These are phyloP conservation scores for Plodia interpunctella DNA, from an alignment of 1,140 invertebrate species.

Conservation along the genomic window DNA sequence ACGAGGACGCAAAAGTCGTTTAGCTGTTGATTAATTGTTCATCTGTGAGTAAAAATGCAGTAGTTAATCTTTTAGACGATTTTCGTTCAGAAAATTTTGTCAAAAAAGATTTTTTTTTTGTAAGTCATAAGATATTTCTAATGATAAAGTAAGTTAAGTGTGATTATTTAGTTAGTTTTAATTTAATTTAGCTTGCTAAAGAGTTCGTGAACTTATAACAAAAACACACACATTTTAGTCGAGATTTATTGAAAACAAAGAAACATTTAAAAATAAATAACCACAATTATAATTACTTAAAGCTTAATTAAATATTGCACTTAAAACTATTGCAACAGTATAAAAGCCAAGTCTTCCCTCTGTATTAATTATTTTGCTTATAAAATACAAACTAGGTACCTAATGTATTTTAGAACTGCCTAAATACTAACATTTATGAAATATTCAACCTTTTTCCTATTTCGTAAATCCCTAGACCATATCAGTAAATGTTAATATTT, in stretches of 20 bases:
- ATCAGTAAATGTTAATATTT: neutral
- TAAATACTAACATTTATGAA: too few relatives aligned
- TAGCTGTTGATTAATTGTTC: conserved; percentile 36
- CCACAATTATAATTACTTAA: neutral
- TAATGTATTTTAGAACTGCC: too few relatives aligned
- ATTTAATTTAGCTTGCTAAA: neutral
- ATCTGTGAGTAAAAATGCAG: conserved; percentile 47
- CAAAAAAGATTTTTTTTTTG: conserved; percentile 20
- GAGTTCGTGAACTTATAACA: neutral
- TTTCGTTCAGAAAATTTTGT: conserved; percentile 35
- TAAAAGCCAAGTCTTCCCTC: too few relatives aligned
- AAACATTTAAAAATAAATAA: neutral
- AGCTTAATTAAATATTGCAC: neutral
- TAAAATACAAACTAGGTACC: too few relatives aligned
- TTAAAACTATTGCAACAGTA: neutral
- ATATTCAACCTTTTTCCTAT: too few relatives aligned
- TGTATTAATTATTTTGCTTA: too few relatives aligned
- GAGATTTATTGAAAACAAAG: neutral
- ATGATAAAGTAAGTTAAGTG: conserved; percentile 13
- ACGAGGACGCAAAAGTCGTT: conserved; percentile 55
- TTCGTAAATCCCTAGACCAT: too few relatives aligned
- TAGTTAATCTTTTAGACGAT: conserved; percentile 30
- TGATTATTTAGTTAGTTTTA: neutral
- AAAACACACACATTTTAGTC: neutral
- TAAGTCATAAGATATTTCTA: conserved; percentile 4